Conservation (phyloP, 2,888 invertebrate genomes). For the Didymodactylos carnosus region DNA sequence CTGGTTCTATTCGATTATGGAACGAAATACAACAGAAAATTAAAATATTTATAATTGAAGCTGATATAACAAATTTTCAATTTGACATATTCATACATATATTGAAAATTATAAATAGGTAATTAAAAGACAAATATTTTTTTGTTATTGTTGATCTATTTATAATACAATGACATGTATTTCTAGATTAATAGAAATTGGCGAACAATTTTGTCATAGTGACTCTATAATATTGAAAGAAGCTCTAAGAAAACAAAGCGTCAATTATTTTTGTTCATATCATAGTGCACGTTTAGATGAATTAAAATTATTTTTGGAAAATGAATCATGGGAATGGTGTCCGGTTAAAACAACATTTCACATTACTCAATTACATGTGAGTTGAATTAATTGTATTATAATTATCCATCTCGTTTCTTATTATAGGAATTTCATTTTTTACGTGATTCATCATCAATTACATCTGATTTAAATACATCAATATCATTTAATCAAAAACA, state of each 20-base stretch:
- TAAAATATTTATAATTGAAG: neutral
- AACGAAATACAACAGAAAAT: slow-evolving; percentile 4
- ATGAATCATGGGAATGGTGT: slow-evolving; percentile 80
- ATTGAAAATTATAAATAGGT: neutral
- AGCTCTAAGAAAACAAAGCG: slow-evolving; percentile 1
- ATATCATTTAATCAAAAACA: neutral
- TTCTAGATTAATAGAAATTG: slow-evolving; percentile 2
- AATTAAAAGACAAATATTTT: neutral
- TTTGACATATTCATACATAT: slow-evolving; percentile 4
- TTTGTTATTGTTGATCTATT: too few species aligned
- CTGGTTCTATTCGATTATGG: neutral
- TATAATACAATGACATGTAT: too few species aligned
- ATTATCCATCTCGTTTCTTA: neutral
- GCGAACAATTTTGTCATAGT: slow-evolving; percentile 6
- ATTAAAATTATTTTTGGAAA: slow-evolving; percentile 69
- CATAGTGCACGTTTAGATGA: slow-evolving; percentile 48
- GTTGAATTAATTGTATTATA: neutral
- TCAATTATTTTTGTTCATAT: slow-evolving; percentile 5
- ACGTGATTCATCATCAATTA: neutral
- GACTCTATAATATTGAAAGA: slow-evolving; percentile 3
- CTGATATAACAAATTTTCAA: slow-evolving; percentile 1
- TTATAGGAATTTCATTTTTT: neutral
- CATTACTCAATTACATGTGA: slow-evolving; percentile 61
- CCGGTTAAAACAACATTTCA: slow-evolving; percentile 67
- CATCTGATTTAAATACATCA: neutral